Conservation (phyloP, 1,140 invertebrate species). For the Calosoma granatense region DNA sequence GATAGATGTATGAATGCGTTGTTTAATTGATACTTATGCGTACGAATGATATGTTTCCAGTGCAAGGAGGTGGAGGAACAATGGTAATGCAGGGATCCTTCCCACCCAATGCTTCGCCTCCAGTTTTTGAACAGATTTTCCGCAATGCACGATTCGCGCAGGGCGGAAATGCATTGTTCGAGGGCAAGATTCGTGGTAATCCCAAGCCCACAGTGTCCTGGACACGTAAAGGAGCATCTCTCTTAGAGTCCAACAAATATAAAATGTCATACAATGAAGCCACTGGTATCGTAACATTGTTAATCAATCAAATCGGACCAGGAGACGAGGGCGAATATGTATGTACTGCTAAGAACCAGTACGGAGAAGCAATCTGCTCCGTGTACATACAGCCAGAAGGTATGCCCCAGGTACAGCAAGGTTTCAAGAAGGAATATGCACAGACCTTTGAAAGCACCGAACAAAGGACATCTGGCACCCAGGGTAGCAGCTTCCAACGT, state of each 20-base stretch:
- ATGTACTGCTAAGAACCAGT: constrained; percentile 85
- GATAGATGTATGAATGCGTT: no score
- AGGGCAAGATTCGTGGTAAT: constrained; percentile 81
- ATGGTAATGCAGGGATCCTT: constrained; percentile 37
- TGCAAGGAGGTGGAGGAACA: constrained; percentile 31
- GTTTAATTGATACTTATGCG: no score
- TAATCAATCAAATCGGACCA: constrained; percentile 84
- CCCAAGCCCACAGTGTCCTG: constrained; percentile 91
- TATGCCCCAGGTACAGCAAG: constrained; percentile 48
- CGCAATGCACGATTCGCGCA: constrained; percentile 88
- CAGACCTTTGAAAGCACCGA: constrained; percentile 46
- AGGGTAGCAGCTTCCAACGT: constrained; percentile 21
- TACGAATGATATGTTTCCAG: no score
- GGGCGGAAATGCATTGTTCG: constrained; percentile 85
- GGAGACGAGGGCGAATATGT: constrained; percentile 95
- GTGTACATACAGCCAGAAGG: constrained; percentile 93
- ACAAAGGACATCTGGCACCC: constrained; percentile 40
- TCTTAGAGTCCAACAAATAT: constrained; percentile 72
- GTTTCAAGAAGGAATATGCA: constrained; percentile 39
- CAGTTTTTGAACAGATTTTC: constrained; percentile 88
- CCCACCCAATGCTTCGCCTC: constrained; percentile 54
- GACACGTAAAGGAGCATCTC: constrained; percentile 78
- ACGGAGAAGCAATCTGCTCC: constrained; percentile 87
- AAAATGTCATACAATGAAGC: constrained; percentile 79
- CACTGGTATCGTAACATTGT: constrained; percentile 73